Percentiles rank a stretch among this genome's conserved stretches.
These are phyloP conservation scores for Gyps fulvus DNA, from an alignment of 2,113 vertebrate genomes.

Conservation along the genomic window DNA sequence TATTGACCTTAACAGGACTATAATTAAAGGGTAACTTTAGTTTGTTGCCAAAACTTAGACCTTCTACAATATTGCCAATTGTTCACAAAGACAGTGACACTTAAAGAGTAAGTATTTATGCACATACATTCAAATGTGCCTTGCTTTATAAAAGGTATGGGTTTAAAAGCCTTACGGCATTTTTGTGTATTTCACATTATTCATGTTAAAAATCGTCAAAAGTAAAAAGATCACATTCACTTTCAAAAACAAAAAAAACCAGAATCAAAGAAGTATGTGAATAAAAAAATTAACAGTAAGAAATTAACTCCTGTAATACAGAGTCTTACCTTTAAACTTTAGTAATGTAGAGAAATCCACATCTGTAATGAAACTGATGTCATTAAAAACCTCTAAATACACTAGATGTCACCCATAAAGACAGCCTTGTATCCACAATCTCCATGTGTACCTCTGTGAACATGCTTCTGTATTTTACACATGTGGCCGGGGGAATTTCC, in stretches of 20 bases:
- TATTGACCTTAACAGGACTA: background rate
- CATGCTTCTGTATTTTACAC: background rate
- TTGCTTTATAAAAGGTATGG: background rate
- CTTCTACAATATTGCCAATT: background rate
- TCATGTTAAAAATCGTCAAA: background rate
- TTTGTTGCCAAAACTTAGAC: background rate
- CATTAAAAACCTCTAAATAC: background rate
- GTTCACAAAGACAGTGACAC: background rate
- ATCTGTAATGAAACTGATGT: background rate
- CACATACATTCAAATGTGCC: background rate
- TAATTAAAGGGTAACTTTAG: background rate
- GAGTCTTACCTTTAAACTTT: background rate
- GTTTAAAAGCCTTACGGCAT: background rate
- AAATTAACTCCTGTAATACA: background rate
- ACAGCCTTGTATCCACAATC: background rate
- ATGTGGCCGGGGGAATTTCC: background rate
- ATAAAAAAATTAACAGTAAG: background rate
- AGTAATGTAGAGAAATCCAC: background rate
- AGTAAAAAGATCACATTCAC: background rate
- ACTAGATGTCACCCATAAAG: background rate
- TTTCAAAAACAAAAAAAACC: background rate
- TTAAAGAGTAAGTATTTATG: background rate
- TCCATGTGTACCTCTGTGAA: background rate
- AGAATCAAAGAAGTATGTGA: background rate
- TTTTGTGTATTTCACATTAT: background rate